phyloP scores from a whole-genome alignment of 2,113 vertebrate genomes.

The Lichenostomus cassidix region DNA sequence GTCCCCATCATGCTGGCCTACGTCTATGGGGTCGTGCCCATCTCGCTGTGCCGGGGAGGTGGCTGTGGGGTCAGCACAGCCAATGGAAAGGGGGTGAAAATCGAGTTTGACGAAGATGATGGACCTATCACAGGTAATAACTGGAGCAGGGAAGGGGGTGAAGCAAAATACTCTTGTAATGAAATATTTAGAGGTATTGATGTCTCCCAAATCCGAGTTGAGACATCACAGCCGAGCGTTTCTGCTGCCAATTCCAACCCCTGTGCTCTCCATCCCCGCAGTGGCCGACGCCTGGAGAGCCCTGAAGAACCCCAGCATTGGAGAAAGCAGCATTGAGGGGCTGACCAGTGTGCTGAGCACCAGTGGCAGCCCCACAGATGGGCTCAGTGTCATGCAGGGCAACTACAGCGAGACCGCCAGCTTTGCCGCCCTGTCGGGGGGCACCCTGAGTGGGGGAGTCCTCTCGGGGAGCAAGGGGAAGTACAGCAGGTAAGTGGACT shows the following conservation, averaged over 20 bases:
- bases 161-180: neutral
- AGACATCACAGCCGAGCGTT: fast-evolving
- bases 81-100: conserved; percentile 93
- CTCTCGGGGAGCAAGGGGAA: conserved; percentile 82
- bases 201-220: neutral
- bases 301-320: conserved; percentile 95
- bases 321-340: conserved; percentile 95
- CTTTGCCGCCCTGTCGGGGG: conserved; percentile 91
- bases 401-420: conserved; percentile 88
- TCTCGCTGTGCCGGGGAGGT: conserved; percentile 94
- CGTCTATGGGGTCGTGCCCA: conserved; percentile 95
- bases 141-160: neutral
- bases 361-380: conserved; percentile 90
- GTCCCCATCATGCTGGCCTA: conserved; percentile 99
- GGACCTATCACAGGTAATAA: conserved; percentile 93
- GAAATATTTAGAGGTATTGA: neutral
- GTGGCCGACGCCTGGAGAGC: conserved; percentile 98
- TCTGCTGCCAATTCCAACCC: fast-evolving
- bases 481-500: conserved; percentile 86
- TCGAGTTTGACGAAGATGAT: conserved; percentile 97
- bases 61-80: conserved; percentile 96
- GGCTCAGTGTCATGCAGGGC: conserved; percentile 85
- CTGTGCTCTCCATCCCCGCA: conserved; percentile 26
- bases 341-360: conserved; percentile 92
- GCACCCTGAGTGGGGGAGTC: conserved; percentile 84